Evolutionary conservation across 2,888 invertebrate species (phyloP), one percentile per base, ranked within the genome.

Genomic region (Caenorhabditis sp.): DNA sequence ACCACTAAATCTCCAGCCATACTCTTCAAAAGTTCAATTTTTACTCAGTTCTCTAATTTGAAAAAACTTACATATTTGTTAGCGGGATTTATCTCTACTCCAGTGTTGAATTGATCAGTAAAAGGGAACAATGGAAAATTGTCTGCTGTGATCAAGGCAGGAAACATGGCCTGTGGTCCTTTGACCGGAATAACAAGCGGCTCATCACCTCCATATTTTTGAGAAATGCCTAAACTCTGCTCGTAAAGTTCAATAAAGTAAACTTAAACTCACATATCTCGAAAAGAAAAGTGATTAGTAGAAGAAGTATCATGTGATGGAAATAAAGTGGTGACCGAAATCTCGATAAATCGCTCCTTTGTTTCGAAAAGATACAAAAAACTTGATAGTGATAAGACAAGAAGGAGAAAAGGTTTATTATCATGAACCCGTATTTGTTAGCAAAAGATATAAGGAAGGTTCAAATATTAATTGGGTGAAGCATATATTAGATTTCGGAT

Each of bases 91-190:
- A 83, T 63, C 59, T 84, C 84, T 10, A 84, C 60, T 27, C 84
- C 84, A 1, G 83, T 83, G 49, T 83, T 83, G 67, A 83, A 83
- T 64, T 84, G 84, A 57, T 84, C 84, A 12, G 84, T 84, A 70
- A 84, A 84, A 1, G 84, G 84, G 60, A 84, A 84, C 10, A 84
- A 67, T 17, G 84, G 84, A 60, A 84, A 84, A 63, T 84, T 84
- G 60, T 84, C 81, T n/a, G 84, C 75, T n/a, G 84, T 84, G 63
- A 84, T 73, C 3, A 84, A 76, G 12, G 82, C 78, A 7, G 84
- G 84, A 52, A 84, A 84, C 61, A 78, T 75, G 23, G 83, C 81
- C 54, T 80, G 80, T 7, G 71, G 73, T 23, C 82, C 84, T 20
- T 76, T 77, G 25, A 76, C 75, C 4, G 82, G 83, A 20, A 84